Conservation (phyloP, 2,113 vertebrate genomes). For the Takifugu bimaculatus region DNA sequence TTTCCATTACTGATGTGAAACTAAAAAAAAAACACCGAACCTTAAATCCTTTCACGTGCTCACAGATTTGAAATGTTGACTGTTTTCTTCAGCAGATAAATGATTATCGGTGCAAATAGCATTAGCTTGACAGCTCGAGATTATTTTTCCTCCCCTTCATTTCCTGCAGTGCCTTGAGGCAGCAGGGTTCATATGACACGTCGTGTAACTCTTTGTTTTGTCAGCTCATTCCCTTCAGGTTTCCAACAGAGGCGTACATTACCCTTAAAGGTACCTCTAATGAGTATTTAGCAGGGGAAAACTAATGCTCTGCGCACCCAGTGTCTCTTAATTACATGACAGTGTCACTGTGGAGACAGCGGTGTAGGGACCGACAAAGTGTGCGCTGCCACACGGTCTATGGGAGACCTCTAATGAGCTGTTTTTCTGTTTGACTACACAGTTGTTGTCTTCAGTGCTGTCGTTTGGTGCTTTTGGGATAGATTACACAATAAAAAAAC, state of each 20-base stretch:
- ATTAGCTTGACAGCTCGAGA: too few species aligned
- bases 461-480: conserved; percentile 26
- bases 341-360: conserved; percentile 69
- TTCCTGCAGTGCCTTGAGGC: conserved; percentile 19
- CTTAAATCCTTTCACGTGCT: too few species aligned
- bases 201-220: conserved; percentile 47
- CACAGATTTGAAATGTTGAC: too few species aligned
- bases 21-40: too few species aligned
- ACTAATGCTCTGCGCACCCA: conserved; percentile 49
- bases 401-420: conserved; percentile 67
- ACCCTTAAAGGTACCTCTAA: conserved; percentile 71
- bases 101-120: too few species aligned
- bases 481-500: conserved; percentile 25
- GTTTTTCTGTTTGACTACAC: conserved; percentile 61
- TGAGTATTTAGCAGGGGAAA: conserved; percentile 69
- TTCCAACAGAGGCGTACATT: conserved; percentile 56
- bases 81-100: too few species aligned
- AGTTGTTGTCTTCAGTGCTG: conserved; percentile 43
- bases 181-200: conserved; percentile 26
- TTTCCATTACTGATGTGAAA: too few species aligned
- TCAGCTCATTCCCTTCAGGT: conserved; percentile 59
- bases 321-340: conserved; percentile 65
- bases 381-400: conserved; percentile 31
- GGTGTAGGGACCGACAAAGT: conserved; percentile 53
- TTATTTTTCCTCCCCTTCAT: not conserved